These are phyloP conservation scores for Benitochromis conjunctus DNA, from an alignment of 2,113 vertebrate species.

Conservation along the genomic window DNA sequence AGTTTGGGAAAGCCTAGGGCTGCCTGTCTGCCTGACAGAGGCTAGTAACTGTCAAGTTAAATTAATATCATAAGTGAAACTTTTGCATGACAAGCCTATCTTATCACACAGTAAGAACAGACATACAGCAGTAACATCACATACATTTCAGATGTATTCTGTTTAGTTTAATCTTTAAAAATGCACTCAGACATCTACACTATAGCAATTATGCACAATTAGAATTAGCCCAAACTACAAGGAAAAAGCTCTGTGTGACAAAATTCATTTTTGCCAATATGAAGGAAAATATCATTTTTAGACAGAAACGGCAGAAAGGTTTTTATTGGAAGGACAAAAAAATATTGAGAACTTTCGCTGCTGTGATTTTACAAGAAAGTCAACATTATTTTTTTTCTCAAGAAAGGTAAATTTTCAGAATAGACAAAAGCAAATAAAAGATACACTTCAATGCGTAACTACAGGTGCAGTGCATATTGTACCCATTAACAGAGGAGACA, in stretches of 20 bases:
- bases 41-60: constrained; percentile 7
- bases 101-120: neutral
- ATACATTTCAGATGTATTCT: neutral
- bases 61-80: neutral
- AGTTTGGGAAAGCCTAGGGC: neutral
- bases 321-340: neutral
- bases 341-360: neutral
- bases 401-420: neutral
- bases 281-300: neutral
- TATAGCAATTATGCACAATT: neutral
- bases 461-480: neutral
- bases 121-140: neutral
- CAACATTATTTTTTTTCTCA: neutral
- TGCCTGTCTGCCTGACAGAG: neutral
- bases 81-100: neutral
- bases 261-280: neutral
- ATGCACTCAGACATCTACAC: neutral
- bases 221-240: neutral
- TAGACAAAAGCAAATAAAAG: neutral
- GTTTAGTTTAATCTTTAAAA: neutral
- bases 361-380: neutral
- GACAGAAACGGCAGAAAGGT: neutral
- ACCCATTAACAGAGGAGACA: neutral
- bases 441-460: neutral
- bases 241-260: neutral